These are phyloP conservation scores for Agelastica alni DNA, from an alignment of 2,888 invertebrate genomes.

Conservation along the genomic window DNA sequence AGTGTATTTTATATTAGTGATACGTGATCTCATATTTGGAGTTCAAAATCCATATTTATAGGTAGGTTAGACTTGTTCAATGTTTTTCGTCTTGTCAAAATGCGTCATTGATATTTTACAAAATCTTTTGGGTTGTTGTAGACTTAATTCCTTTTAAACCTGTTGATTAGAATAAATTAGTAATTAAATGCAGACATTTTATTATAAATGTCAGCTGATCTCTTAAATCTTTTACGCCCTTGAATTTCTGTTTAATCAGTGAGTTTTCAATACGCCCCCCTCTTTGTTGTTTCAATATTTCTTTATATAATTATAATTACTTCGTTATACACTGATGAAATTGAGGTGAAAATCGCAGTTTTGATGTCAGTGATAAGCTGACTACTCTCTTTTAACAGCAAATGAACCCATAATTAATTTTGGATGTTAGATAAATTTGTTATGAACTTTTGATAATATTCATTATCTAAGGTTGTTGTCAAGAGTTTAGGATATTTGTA, in stretches of 20 bases:
- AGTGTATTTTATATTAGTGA: conserved; percentile 37
- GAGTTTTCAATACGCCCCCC: conserved; percentile 41
- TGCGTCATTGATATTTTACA: conserved; percentile 51
- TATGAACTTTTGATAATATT: conserved; percentile 29
- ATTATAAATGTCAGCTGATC: conserved; percentile 36
- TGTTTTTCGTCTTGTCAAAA: conserved; percentile 54
- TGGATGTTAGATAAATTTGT: conserved; percentile 24
- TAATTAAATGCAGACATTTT: conserved; percentile 25
- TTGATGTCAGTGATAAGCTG: conserved; percentile 3
- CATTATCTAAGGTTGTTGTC: too few relatives aligned
- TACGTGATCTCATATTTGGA: conserved; percentile 41
- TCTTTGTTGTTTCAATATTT: conserved; percentile 37
- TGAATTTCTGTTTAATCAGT: conserved; percentile 36
- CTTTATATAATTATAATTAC: conserved; percentile 23
- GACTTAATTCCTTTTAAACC: conserved; percentile 33
- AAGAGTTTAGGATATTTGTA: too few relatives aligned
- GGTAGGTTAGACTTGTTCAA: conserved; percentile 53
- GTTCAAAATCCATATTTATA: conserved; percentile 37
- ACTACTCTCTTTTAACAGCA: conserved; percentile 8
- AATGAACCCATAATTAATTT: not conserved
- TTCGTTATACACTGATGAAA: conserved; percentile 9
- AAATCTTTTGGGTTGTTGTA: conserved; percentile 32
- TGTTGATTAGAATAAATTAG: conserved; percentile 38
- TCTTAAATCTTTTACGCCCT: conserved; percentile 36
- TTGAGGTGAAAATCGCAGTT: conserved; percentile 22